Conservation (phyloP, 1,140 invertebrate genomes). For the Wiebesia pumilae region DNA sequence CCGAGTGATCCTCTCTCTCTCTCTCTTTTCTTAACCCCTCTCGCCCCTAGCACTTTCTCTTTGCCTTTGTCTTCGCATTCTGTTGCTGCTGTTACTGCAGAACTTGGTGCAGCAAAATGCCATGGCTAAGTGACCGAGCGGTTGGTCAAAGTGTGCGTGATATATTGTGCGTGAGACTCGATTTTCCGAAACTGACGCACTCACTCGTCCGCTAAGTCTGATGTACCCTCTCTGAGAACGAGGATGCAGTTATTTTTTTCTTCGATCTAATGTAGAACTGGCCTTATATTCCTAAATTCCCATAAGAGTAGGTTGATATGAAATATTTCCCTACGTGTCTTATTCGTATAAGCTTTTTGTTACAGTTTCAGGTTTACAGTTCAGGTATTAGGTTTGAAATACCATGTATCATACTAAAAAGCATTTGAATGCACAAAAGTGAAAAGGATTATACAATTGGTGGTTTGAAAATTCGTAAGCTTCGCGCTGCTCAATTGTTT, state of each 20-base stretch:
- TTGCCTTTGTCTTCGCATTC: background rate
- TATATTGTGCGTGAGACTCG: background rate
- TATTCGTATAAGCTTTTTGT: too few species aligned
- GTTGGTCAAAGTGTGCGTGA: background rate
- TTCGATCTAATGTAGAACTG: background rate
- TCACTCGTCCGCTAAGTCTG: background rate
- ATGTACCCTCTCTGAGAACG: background rate
- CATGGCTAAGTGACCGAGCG: background rate
- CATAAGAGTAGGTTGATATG: background rate
- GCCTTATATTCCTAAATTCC: background rate
- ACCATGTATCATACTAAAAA: too few species aligned
- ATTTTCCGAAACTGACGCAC: background rate
- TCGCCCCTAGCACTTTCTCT: background rate
- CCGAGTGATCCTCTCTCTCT: constrained; percentile 47
- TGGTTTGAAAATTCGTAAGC: too few species aligned
- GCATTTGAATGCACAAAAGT: too few species aligned
- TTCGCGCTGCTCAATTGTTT: too few species aligned
- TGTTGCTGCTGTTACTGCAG: background rate
- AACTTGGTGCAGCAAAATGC: constrained; percentile 4
- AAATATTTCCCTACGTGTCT: too few species aligned
- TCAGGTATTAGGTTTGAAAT: too few species aligned
- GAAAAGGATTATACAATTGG: too few species aligned
- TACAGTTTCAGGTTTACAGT: too few species aligned
- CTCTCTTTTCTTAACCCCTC: constrained; percentile 52
- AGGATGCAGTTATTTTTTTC: background rate